Evolutionary conservation across 2,888 invertebrate genomes (phyloP), one percentile per base, ranked within the genome.

Genomic region (Hirtodrosophila confusa): DNA sequence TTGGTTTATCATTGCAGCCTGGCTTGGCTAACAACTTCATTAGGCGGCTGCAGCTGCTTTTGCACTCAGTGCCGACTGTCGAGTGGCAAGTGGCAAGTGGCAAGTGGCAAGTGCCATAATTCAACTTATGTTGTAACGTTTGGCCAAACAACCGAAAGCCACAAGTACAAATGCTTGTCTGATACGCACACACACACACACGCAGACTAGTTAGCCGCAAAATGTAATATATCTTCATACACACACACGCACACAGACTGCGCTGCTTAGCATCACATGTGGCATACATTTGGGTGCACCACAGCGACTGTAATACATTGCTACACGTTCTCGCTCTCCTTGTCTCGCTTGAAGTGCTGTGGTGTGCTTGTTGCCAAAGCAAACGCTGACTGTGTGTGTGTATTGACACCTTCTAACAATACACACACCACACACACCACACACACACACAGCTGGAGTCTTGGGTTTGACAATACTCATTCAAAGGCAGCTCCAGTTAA

Each of bases 91-190:
- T 50, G 63, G 61, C 60, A 67, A 71, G 60, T 67, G 75, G 27
- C 27, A 27, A 27, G 56, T 50, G 63, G 61, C 60, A 67, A 71
- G 60, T 67, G 75, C 75, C 75, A 85, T 85, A 82, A 85, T 71
- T 83, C 83, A 85, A 69, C 48, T 65, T 54, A 61, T 68, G 56
- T 58, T 31, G 48, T 56, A 56, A 47, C 71, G 48, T 31, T 60
- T 54, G 55, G 44, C 57, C 56, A 43, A 68, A 62, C 75, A 71
- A 61, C 56, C 56, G 44, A 53, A 64, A 56, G 79, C 82, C 78
- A 51, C 73, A 75, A 83, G 83, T 82, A 86, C 83, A 83, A 82
- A 82, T 80, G 73, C 79, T 71, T 75, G 78, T 69, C 78, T 53
- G 58, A 47, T 53, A 50, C 40, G 31, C 44, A 55, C 36, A 66